Percentiles rank a stretch among this genome's conserved stretches.
Conservation (phyloP, 2,888 invertebrate genomes). For the Eugnorisma glareosa region DNA sequence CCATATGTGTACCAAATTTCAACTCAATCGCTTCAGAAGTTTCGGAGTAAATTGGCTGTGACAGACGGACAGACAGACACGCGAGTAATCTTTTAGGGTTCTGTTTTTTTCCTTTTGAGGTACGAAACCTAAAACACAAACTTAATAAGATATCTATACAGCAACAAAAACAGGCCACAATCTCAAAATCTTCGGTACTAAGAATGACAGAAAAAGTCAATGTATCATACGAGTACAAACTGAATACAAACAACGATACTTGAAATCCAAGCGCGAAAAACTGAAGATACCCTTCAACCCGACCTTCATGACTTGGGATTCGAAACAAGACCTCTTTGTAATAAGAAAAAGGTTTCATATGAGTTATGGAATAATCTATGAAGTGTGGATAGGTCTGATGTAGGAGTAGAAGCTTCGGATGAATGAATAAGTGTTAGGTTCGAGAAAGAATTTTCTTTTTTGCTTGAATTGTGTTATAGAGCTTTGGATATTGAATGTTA, state of each 20-base stretch:
- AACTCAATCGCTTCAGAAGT: too few species aligned
- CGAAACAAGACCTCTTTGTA: conserved; percentile 52
- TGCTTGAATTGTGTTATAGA: background rate
- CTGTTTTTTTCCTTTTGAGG: too few species aligned
- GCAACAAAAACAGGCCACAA: background rate
- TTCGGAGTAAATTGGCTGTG: too few species aligned
- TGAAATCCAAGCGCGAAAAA: conserved; percentile 57
- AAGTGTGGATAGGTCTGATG: conserved; percentile 52
- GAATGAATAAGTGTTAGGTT: conserved; percentile 18
- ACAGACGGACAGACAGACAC: too few species aligned
- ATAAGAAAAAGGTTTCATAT: conserved; percentile 56
- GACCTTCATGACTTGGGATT: conserved; percentile 35
- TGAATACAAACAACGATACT: conserved; percentile 66
- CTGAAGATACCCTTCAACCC: conserved; percentile 29
- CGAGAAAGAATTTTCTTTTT: conserved; percentile 2
- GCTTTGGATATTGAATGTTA: background rate
- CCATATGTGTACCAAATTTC: too few species aligned
- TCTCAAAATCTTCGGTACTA: background rate
- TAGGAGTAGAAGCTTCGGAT: conserved; percentile 32
- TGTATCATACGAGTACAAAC: conserved; percentile 52
- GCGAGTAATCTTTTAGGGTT: too few species aligned
- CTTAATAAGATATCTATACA: background rate
- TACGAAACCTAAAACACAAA: background rate
- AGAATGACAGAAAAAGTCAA: conserved; percentile 22
- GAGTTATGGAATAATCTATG: conserved; percentile 56